phyloP scores from a whole-genome alignment of 2,113 vertebrate species.

The Chaenogobius annularis region DNA sequence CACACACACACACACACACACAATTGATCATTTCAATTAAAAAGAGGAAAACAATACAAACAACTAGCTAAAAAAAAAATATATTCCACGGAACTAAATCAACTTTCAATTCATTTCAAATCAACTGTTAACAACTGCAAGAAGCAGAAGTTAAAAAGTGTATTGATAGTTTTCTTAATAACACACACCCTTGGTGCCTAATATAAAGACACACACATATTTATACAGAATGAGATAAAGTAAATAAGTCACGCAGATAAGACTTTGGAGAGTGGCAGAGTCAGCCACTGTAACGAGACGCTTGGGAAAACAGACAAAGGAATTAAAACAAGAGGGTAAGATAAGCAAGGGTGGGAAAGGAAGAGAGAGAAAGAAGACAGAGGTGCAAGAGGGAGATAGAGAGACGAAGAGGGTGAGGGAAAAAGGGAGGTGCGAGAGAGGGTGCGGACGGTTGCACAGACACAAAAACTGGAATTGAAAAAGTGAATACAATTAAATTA shows the following conservation, averaged over 20 bases:
- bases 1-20: no score
- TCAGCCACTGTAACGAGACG: conserved; percentile 63
- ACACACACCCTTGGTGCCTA: conserved; percentile 45
- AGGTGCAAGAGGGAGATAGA: no score
- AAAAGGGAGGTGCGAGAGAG: no score
- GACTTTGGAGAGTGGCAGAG: conserved; percentile 56
- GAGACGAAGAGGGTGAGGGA: no score
- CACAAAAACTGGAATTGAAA: no score
- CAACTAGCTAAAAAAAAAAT: no score
- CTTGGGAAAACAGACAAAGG: conserved; percentile 51
- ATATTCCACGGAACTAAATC: no score
- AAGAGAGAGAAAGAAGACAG: conserved; percentile 3
- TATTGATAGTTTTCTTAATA: conserved; percentile 44
- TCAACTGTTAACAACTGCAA: background rate
- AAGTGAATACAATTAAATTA: no score
- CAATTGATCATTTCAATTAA: no score
- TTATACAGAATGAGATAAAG: conserved; percentile 32
- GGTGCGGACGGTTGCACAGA: no score
- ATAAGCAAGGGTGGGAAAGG: conserved; percentile 37
- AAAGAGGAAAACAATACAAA: no score
- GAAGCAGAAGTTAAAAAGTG: conserved; percentile 32
- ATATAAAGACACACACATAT: conserved; percentile 3
- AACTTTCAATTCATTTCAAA: no score
- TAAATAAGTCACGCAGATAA: conserved; percentile 49
- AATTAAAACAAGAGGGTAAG: conserved; percentile 39